Base-by-base conservation (phyloP, 1,140 invertebrate species). In the Musca domestica region DNA sequence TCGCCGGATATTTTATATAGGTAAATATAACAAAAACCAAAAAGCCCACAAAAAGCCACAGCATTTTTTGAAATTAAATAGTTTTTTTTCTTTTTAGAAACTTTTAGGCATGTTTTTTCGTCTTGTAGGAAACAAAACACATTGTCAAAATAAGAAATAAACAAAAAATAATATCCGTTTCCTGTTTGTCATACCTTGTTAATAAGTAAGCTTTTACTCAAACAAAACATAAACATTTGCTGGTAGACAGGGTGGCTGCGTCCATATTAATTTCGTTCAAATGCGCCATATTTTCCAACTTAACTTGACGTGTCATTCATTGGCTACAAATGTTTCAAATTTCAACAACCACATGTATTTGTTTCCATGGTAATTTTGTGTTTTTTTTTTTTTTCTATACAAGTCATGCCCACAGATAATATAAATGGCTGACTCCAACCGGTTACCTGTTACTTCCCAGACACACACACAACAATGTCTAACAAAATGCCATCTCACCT, bases 91-190 rank as follows among this genome's bases (percentile, higher is more conserved):
- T 41, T 30, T 58, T 58, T 58, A 0, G 17, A 30, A 19, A 23
- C 5, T 58, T 30, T 58, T 15, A 19, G 10, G 17, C n/a, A 58
- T 58, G 27, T 58, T 58, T n/a, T n/a, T n/a, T n/a, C n/a, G n/a
- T n/a, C n/a, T n/a, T n/a, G n/a, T n/a, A n/a, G n/a, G n/a, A n/a
- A n/a, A n/a, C n/a, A n/a, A n/a, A n/a, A n/a, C n/a, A n/a, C n/a
- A n/a, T n/a, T 27, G 25, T n/a, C 9, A 58, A 30, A n/a, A 17
- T 30, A 49, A 49, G 15, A 49, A 30, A 58, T 27, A 58, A 58
- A 41, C n/a, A 9, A 61, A 54, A n/a, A 56, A n/a, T n/a, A 27
- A 56, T 56, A 27, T 56, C 52, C 52, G 23, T 15, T 56, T 56
- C 52, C 52, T 41, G 22, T 56, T 56, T 30, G 14, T 12, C 19